A percentile compares a stretch with the other conserved stretches of the same genome.
Evolutionary conservation across 2,113 vertebrate genomes (phyloP).

Genomic region (Phaethon lepturus): DNA sequence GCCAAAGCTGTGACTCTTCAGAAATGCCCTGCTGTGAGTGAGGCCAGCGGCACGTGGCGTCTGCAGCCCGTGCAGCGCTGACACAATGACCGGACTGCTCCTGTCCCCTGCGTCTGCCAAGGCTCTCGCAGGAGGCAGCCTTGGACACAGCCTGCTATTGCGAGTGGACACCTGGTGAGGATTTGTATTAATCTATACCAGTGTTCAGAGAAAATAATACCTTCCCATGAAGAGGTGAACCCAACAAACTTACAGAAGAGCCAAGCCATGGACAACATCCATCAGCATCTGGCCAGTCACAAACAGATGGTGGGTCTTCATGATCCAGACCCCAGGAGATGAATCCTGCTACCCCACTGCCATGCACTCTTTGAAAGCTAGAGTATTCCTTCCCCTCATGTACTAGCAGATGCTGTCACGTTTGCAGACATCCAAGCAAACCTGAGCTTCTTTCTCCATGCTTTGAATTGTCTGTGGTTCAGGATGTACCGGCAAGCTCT

Average conservation of each 20-base stretch:
- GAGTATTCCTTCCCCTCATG: accelerated
- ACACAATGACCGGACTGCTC: not conserved
- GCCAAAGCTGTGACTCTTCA: not conserved
- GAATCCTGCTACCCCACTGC: not conserved
- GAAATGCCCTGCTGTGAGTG: not conserved
- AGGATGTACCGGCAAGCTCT: not conserved
- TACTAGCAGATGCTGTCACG: accelerated
- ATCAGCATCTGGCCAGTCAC: not conserved
- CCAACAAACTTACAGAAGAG: not conserved
- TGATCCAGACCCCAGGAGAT: not conserved
- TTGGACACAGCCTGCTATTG: not conserved
- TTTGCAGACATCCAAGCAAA: not conserved
- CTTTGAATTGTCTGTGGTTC: not conserved
- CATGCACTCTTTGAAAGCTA: not conserved
- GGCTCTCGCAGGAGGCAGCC: not conserved
- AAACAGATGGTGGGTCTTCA: not conserved
- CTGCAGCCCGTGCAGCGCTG: not conserved
- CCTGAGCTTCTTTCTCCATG: not conserved
- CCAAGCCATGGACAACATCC: not conserved
- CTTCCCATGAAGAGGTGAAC: not conserved
- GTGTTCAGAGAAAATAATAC: not conserved
- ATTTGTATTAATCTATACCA: not conserved
- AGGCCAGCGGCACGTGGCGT: not conserved
- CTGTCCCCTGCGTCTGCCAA: not conserved
- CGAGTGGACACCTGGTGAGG: not conserved